Conservation (phyloP, 2,797 vertebrate genomes). For the Echiichthys vipera region DNA sequence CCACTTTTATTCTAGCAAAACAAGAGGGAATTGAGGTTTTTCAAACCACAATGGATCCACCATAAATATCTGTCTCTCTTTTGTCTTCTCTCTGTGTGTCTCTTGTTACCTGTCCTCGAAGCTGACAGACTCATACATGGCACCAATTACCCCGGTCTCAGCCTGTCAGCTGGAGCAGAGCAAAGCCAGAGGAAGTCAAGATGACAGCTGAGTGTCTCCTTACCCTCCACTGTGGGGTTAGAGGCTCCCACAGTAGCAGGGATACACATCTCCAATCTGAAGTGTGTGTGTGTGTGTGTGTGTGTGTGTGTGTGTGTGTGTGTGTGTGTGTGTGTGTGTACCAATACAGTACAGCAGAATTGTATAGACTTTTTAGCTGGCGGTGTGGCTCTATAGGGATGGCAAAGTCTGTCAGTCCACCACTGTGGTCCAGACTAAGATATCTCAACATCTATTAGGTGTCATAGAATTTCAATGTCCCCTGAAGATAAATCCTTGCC, state of each 20-base stretch:
- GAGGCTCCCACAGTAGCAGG: constrained; percentile 1
- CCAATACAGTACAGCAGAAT: background rate
- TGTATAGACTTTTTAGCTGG: constrained; percentile 1
- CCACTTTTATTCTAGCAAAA: background rate
- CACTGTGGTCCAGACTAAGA: constrained; percentile 7
- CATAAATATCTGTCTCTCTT: background rate
- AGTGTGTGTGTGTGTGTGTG: background rate
- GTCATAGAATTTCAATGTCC: background rate
- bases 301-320: constrained; percentile 12
- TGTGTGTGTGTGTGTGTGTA: constrained; percentile 4
- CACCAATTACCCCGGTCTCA: constrained; percentile 65
- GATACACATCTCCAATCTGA: constrained; percentile 12
- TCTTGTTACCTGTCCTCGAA: constrained; percentile 53
- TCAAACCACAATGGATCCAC: background rate
- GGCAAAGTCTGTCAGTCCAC: background rate
- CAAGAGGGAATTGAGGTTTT: background rate
- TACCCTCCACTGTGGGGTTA: constrained; percentile 31
- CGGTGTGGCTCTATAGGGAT: background rate
- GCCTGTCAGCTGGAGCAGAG: constrained; percentile 46
- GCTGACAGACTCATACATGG: constrained; percentile 64
- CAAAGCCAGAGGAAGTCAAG: constrained; percentile 40
- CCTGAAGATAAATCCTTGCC: background rate
- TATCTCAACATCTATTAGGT: background rate
- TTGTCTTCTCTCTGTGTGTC: constrained; percentile 19
- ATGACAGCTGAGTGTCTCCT: constrained; percentile 51